These are phyloP conservation scores for Nebria ingens DNA, from an alignment of 1,140 invertebrate species.

Conservation along the genomic window DNA sequence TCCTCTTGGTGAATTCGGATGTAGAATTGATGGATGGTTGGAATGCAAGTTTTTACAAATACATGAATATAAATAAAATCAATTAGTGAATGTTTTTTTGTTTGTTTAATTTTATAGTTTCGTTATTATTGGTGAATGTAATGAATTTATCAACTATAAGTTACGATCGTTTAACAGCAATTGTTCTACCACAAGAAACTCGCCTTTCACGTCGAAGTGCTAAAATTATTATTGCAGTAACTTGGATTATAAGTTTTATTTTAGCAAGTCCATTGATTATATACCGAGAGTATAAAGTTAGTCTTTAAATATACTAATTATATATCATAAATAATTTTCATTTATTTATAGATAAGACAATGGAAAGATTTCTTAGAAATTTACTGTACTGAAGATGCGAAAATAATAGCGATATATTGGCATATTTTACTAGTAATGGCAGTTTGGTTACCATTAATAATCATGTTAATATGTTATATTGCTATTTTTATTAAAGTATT, in stretches of 20 bases:
- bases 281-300: constrained; percentile 50
- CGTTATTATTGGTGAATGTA: constrained; percentile 58
- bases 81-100: background rate
- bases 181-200: constrained; percentile 59
- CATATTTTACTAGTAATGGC: constrained; percentile 55
- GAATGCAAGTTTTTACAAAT: constrained; percentile 43
- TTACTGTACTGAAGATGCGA: constrained; percentile 54
- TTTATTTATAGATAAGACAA: constrained; percentile 43
- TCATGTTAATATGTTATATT: constrained; percentile 56
- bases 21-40: constrained; percentile 55
- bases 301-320: constrained; percentile 11
- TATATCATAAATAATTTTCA: background rate
- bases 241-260: constrained; percentile 52
- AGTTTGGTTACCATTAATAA: constrained; percentile 57
- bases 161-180: constrained; percentile 70
- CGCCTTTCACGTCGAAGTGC: constrained; percentile 47
- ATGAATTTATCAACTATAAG: constrained; percentile 69
- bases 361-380: constrained; percentile 59
- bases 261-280: constrained; percentile 53
- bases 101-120: constrained; percentile 36
- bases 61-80: too few species aligned
- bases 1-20: constrained; percentile 55
- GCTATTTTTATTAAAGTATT: constrained; percentile 52
- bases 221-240: constrained; percentile 47
- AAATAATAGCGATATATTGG: constrained; percentile 57